A percentile compares a stretch with the other conserved stretches of the same genome.
phyloP scores from a whole-genome alignment of 2,113 vertebrate species.

The Tragelaphus imberbis region DNA sequence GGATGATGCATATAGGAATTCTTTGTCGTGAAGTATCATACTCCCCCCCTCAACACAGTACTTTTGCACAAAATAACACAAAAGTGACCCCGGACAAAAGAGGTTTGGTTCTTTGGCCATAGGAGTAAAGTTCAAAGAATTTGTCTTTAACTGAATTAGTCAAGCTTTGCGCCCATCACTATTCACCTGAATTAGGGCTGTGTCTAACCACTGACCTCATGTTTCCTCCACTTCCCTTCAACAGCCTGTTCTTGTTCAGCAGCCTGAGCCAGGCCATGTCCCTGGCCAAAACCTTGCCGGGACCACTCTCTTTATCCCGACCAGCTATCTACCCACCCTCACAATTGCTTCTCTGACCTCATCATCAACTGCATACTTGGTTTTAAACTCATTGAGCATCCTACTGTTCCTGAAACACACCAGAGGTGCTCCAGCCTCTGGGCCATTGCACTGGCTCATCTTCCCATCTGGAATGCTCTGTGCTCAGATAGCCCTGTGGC shows the following conservation, averaged over 20 bases:
- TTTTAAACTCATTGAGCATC: not conserved
- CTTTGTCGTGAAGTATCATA: fast-evolving
- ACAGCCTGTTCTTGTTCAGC: not conserved
- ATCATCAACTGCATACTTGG: not conserved
- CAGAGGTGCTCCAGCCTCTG: not conserved
- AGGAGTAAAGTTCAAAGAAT: not conserved
- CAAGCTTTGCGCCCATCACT: not conserved
- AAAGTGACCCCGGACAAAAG: not conserved
- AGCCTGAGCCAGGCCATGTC: fast-evolving
- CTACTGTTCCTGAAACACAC: not conserved
- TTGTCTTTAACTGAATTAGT: not conserved
- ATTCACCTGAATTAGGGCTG: not conserved
- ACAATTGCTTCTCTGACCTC: not conserved
- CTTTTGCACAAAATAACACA: not conserved
- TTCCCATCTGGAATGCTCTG: not conserved
- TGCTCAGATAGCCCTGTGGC: not conserved
- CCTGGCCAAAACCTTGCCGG: not conserved
- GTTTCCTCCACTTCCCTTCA: fast-evolving
- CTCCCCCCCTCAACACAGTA: fast-evolving
- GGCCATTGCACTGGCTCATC: not conserved
- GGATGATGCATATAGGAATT: fast-evolving
- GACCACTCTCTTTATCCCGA: not conserved
- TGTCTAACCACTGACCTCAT: not conserved
- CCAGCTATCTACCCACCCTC: fast-evolving
- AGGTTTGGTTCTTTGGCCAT: not conserved